Base-by-base conservation (phyloP, 2,797 vertebrate species). In the Muraenolepis orangiensis region DNA sequence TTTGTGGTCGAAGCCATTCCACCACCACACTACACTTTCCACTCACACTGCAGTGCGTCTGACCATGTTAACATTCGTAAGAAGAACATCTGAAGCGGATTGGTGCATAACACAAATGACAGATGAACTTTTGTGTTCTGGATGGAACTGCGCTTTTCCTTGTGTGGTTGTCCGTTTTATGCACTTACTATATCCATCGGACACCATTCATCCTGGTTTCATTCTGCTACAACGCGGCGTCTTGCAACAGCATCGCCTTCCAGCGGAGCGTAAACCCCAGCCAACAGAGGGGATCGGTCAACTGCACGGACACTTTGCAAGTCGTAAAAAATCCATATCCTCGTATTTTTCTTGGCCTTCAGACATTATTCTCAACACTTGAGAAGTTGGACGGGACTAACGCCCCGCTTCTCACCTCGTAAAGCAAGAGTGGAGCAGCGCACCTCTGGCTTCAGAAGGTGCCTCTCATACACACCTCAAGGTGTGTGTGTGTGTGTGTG, bases 381-480 rank as follows among this genome's bases (percentile, higher is more conserved):
- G 75, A 82, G 77, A 74, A 74, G 73, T 86, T 84, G 75, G 71
- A 76, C 72, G 30, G 82, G 78, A 87, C 80, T 88, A 88, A 91
- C 80, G 75, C 77, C 77, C 84, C 83, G 83, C 85, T 93, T 93
- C 89, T 80, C 91, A 93, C 90, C 88, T 93, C 90, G 61, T 94
- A 92, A 93, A 94, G 88, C 6, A 13, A 3, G 12, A 20, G 75
- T 75, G 73, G 75, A 74, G 6, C 61, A 82, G 76, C 69, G 74
- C 82, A 87, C 82, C 84, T 89, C 68, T 2, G 51, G 66, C 83
- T 78, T 79, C 72, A 78, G 73, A 77, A 80, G 81, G 80, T 71
- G 77, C 81, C 80, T 72, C 61, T 6, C 71, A 77, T 34, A 30
- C 69, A 64, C 40, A 71, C 74, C 73, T 70, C 57, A 29, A 20